Conservation (phyloP, 2,888 invertebrate genomes). For the Ophion slaviceki region DNA sequence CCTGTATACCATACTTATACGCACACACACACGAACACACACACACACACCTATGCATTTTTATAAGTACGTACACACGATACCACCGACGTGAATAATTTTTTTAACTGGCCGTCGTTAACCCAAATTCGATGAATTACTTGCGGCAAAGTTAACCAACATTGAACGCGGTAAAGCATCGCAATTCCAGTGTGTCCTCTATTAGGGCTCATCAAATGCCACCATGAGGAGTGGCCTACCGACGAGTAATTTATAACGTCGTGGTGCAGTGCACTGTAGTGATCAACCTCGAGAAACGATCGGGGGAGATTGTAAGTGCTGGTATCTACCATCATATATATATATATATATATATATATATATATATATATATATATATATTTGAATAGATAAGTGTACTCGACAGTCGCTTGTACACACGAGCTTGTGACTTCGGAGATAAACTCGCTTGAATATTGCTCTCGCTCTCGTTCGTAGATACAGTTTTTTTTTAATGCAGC, state of each 20-base stretch:
- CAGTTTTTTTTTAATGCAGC: neutral
- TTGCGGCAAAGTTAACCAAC: conserved; percentile 15
- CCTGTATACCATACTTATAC: conserved; percentile 8
- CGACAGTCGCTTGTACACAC: conserved; percentile 30
- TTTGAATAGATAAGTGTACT: conserved; percentile 5
- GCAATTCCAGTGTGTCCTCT: conserved; percentile 51
- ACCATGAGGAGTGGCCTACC: conserved; percentile 60
- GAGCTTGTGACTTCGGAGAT: conserved; percentile 44
- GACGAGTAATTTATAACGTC: conserved; percentile 59
- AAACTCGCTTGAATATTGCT: conserved; percentile 40
- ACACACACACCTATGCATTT: conserved; percentile 18
- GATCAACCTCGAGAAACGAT: conserved; percentile 59
- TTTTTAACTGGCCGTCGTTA: conserved; percentile 52
- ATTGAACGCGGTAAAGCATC: conserved; percentile 25
- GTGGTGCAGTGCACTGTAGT: conserved; percentile 14
- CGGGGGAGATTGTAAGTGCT: conserved; percentile 46
- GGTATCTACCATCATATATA: neutral
- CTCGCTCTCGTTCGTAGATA: conserved; percentile 39
- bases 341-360: neutral
- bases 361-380: neutral
- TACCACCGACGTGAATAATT: conserved; percentile 9
- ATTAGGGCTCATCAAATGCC: conserved; percentile 65
- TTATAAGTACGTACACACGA: conserved; percentile 4
- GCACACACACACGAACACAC: conserved; percentile 1
- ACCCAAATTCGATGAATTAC: conserved; percentile 57